A percentile compares a stretch with the other conserved stretches of the same genome.
phyloP scores from a whole-genome alignment of 2,888 invertebrate species.

The Melolontha melolontha region DNA sequence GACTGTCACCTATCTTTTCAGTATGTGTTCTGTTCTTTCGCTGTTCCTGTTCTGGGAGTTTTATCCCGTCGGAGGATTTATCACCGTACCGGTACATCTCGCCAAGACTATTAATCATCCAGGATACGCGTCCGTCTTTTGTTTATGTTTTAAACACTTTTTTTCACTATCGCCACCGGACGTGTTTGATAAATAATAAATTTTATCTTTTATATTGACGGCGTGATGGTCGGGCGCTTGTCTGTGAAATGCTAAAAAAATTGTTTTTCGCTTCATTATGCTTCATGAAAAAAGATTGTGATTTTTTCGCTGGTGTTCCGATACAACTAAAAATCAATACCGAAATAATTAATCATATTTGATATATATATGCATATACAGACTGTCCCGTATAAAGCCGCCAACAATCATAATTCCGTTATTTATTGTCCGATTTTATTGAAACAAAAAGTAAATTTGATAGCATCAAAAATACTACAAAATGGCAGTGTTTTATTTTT shows the following conservation, averaged over 20 bases:
- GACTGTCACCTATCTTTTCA: too few relatives aligned
- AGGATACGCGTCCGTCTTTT: slow-evolving; percentile 27
- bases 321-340: slow-evolving; percentile 21
- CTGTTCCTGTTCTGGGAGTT: too few relatives aligned
- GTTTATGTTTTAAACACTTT: slow-evolving; percentile 31
- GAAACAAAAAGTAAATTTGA: too few relatives aligned
- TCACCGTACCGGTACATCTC: slow-evolving; percentile 11
- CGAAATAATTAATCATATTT: slow-evolving; percentile 28
- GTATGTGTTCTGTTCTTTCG: too few relatives aligned
- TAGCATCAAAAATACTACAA: too few relatives aligned
- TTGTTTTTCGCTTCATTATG: slow-evolving; percentile 27
- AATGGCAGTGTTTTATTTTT: too few relatives aligned
- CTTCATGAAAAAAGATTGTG: background rate
- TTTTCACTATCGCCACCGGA: slow-evolving; percentile 9
- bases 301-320: background rate
- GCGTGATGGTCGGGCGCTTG: background rate
- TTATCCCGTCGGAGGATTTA: slow-evolving; percentile 2
- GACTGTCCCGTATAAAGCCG: too few relatives aligned
- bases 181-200: slow-evolving; percentile 36
- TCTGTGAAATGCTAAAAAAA: slow-evolving; percentile 14
- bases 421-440: too few relatives aligned
- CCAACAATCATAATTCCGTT: too few relatives aligned
- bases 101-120: slow-evolving; percentile 23
- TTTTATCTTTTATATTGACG: slow-evolving; percentile 31
- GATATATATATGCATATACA: too few relatives aligned